Evolutionary conservation across 2,113 vertebrate species (phyloP).

Genomic region (Oxyruncus cristatus): DNA sequence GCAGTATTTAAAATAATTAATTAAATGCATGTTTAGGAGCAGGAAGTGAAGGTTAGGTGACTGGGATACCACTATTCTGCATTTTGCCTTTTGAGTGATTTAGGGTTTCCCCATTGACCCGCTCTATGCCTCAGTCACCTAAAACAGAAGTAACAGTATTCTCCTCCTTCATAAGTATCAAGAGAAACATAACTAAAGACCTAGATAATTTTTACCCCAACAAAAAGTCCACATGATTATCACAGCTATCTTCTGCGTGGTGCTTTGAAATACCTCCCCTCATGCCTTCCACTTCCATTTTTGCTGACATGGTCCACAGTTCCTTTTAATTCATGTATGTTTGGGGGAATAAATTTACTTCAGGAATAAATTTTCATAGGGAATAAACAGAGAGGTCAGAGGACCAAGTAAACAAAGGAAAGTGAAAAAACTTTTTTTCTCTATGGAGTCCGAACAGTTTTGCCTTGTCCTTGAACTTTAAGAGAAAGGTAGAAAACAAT

Average conservation of each 20-base stretch:
- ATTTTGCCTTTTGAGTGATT: background rate
- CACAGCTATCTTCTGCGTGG: background rate
- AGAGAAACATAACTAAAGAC: background rate
- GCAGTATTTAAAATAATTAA: background rate
- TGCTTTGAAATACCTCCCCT: background rate
- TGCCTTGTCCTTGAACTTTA: slow-evolving; percentile 36
- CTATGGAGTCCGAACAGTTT: background rate
- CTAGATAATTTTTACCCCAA: background rate
- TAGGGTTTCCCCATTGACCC: background rate
- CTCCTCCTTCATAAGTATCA: background rate
- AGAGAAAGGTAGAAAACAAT: slow-evolving; percentile 13
- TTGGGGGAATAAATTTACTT: background rate
- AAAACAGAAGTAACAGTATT: background rate
- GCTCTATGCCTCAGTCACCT: background rate
- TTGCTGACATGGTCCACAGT: background rate
- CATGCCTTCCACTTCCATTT: background rate
- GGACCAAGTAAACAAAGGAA: background rate
- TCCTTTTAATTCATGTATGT: background rate
- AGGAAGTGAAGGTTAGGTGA: background rate
- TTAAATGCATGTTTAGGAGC: background rate
- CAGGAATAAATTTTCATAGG: background rate
- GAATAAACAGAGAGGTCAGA: background rate
- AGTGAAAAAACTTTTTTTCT: background rate
- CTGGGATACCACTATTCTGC: background rate
- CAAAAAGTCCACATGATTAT: background rate